Evolutionary conservation across 2,113 vertebrate genomes (phyloP), one percentile per base, ranked within the genome.

Genomic region (pig (Sus scrofa)): DNA sequence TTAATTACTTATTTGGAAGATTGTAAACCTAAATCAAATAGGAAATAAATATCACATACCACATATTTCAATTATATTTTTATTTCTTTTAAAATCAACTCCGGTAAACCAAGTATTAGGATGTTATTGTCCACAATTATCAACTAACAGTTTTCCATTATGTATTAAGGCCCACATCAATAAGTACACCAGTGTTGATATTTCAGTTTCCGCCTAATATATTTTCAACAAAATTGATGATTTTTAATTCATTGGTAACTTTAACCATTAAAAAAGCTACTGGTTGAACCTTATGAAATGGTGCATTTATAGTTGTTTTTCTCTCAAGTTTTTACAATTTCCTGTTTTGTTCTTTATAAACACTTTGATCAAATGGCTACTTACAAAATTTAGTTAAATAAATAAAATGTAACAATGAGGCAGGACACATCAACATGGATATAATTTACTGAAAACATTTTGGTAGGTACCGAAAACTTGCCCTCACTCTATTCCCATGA

Each of bases 221-320:
- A 52, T 52, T 91, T 96, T 83, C 73, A 86, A 44, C 10, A 30
- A 62, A 75, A 79, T 83, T 65, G 19, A 24, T 56, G 2, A 75
- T 44, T 95, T 75, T 58, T 68, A 96, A 95, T 91, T 86, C 24
- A 56, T 63, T 77, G 44, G 5, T 94, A 37, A 91, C 9, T 87
- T 81, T 68, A 82, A 50, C 4, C 20, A 74, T 58, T 90, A 52
- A 44, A 56, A 75, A 71, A 39, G 0, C 12, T 81, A 90, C 70
- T 37, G 37, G 15, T 50, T 62, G 6, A 81, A 22, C 18, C 18
- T 75, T 67, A 26, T 27, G 6, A 81, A 71, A 56, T 65, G 22
- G 2, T 60, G 0, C 7, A 84, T 44, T 86, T 65, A 12, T 67
- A 79, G 44, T 91, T 89, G 3, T 34, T 60, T 89, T 86, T 82